Evolutionary conservation across 2,797 vertebrate species (phyloP).

Genomic region (Lateolabrax maculatus): DNA sequence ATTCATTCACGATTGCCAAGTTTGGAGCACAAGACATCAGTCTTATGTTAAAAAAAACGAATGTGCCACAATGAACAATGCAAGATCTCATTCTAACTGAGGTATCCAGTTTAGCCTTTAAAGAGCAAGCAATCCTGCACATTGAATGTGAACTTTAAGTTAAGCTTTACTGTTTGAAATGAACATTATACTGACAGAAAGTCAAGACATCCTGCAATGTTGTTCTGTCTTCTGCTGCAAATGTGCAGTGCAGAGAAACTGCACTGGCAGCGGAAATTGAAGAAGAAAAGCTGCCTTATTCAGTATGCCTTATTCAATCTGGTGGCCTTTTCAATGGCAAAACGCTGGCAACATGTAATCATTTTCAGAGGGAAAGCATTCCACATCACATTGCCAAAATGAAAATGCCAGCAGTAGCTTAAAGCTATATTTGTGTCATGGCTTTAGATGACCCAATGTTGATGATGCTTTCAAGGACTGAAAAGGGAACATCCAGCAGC

Average conservation of each 20-base stretch:
- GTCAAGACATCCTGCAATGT: conserved; percentile 39
- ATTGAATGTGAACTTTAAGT: conserved; percentile 15
- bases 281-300: conserved; percentile 67
- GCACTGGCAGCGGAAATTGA: conserved; percentile 66
- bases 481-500: conserved; percentile 52
- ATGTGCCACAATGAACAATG: conserved; percentile 1
- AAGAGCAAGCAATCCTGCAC: conserved; percentile 11
- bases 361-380: conserved; percentile 69
- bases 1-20: neutral
- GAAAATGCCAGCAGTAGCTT: conserved; percentile 82
- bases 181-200: conserved; percentile 43
- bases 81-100: neutral
- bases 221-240: conserved; percentile 31
- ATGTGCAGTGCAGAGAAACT: conserved; percentile 59
- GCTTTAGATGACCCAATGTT: conserved; percentile 72
- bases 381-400: conserved; percentile 71
- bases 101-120: neutral
- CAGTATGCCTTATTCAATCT: conserved; percentile 74
- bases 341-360: conserved; percentile 75
- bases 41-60: neutral
- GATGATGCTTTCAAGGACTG: conserved; percentile 70
- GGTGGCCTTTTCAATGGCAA: conserved; percentile 79
- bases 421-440: conserved; percentile 79
- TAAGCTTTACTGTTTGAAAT: conserved; percentile 35
- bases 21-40: conserved; percentile 7